phyloP scores from a whole-genome alignment of 2,113 vertebrate genomes.

The Acinonyx jubatus region DNA sequence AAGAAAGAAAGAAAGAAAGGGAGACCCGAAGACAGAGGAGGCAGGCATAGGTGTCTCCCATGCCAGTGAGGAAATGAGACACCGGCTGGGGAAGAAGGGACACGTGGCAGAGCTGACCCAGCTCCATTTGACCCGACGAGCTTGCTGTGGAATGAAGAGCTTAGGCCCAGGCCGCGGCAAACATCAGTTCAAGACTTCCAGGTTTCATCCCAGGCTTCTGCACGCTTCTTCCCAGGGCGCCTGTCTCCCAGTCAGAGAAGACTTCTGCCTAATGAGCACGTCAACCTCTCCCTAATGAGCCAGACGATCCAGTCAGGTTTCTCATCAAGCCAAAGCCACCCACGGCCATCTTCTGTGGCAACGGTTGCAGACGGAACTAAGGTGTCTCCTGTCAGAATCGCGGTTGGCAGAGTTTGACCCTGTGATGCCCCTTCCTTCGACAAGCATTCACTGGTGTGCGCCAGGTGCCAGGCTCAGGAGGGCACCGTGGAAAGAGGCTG shows the following conservation, averaged over 20 bases:
- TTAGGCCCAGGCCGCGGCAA: neutral
- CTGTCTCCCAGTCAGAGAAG: neutral
- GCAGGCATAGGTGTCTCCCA: neutral
- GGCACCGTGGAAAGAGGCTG: neutral
- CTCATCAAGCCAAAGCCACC: neutral
- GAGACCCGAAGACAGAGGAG: neutral
- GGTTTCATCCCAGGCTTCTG: neutral
- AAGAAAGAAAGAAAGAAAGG: neutral
- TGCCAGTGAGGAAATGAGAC: neutral
- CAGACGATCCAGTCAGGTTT: neutral
- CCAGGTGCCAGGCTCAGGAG: neutral
- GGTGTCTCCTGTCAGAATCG: neutral
- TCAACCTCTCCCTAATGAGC: neutral
- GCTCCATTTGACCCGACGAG: neutral
- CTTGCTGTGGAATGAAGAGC: neutral
- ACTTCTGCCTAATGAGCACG: neutral
- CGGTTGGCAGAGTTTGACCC: neutral
- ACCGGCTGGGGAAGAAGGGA: neutral
- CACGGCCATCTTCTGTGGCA: neutral
- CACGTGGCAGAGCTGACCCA: accelerated
- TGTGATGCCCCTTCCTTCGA: no score
- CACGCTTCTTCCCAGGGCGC: neutral
- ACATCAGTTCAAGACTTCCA: neutral
- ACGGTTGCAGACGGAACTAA: neutral
- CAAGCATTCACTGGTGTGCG: neutral